Evolutionary conservation across 2,797 vertebrate genomes (phyloP), one percentile per base, ranked within the genome.

Genomic region (Sciaenops ocellatus): DNA sequence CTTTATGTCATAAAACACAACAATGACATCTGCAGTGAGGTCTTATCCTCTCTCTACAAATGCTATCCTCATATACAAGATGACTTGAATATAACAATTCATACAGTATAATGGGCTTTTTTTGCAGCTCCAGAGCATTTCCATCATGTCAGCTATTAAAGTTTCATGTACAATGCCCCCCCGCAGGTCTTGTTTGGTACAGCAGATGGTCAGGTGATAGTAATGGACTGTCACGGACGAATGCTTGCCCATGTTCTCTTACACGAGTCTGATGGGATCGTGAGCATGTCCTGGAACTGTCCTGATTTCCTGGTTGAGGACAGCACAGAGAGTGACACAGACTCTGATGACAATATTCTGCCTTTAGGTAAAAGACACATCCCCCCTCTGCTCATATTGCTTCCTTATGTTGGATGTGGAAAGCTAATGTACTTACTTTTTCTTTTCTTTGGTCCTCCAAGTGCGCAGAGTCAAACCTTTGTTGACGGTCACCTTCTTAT

Each of bases 261-360:
- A 42, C 98, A 99, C 0, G 98, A 99, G 87, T 98, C 97, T 0
- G 98, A 99, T 10, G 98, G 98, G 67, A 98, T 99, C 76, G 95
- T 99, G 85, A 96, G 96, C 95, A 99, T 99, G 98, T 97, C 97
- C 79, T 99, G 98, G 98, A 99, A 99, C 94, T 99, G 97, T 87
- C 98, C 98, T 2, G 96, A 96, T 89, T 99, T 99, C 92, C 92
- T 99, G 91, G 98, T 99, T 71, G 98, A 99, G 93, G 98, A 99
- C 94, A 99, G 98, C 93, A 99, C 97, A 0, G 98, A 99, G 89
- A 99, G 98, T 0, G 98, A 99, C 93, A 97, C 97, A 0, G 98
- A 99, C 90, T 97, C 98, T 0, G 98, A 99, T 0, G 98, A 99
- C 90, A 97, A 95, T 64, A 93, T 96, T 44, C 96, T 97, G 62